Evolutionary conservation across 2,797 vertebrate genomes (phyloP), one percentile per base, ranked within the genome.

Genomic region (Malacoraja senta): DNA sequence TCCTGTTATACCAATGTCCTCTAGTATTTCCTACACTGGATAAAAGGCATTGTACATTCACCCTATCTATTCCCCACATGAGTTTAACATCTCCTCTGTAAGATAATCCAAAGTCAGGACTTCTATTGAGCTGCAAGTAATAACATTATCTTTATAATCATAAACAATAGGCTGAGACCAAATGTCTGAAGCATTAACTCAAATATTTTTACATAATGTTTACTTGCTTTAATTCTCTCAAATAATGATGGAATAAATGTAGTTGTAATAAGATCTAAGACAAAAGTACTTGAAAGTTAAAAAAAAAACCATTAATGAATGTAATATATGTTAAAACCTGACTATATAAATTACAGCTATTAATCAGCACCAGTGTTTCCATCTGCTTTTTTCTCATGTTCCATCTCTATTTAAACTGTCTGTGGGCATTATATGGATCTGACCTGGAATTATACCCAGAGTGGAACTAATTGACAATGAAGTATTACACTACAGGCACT

Each of bases 401-500:
- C 24, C 26, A 13, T 83, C 80, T 83, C 63, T 38, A 29, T 65
- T 86, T n/a, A 86, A n/a, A 63, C 15, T 61, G 81, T n/a, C 29
- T 63, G 4, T 61, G 61, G 19, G 7, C 32, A 35, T 68, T 88
- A 19, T 35, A 21, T 65, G 7, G 84, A 88, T 35, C 17, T 35
- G 84, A 35, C 38, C 63, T 35, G n/a, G 32, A 21, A 32, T 68
- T 35, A 19, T n/a, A 68, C n/a, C 63, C n/a, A 8, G 15, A 88
- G 63, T 35, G 63, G 8, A 88, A 88, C 63, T 88, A 65, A 68
- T 88, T 88, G 84, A 35, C n/a, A 21, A 68, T 68, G 84, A 88
- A 35, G n/a, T 65, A 88, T 88, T 88, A 58, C 53, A 53, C 26
- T 29, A 86, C 29, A 65, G 12, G 19, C 26, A 86, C 29, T 65